Evolutionary conservation across 2,888 invertebrate genomes (phyloP).

Genomic region (Prenolepis imparis): DNA sequence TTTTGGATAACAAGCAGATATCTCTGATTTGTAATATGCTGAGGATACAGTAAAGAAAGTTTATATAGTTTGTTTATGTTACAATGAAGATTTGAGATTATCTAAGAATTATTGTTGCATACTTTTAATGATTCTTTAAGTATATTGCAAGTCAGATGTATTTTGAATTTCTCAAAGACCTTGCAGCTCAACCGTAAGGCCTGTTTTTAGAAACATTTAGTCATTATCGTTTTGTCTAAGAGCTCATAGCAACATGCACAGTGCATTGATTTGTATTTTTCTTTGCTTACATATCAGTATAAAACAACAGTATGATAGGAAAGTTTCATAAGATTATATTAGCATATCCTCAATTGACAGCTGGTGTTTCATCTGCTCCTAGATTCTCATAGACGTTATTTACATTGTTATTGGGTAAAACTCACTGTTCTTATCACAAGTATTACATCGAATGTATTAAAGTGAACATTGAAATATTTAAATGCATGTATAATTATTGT

Average conservation of each 20-base stretch:
- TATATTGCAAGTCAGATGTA: slow-evolving; percentile 57
- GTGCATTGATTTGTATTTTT: slow-evolving; percentile 59
- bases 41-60: not conserved
- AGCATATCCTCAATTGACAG: slow-evolving; percentile 14
- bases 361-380: slow-evolving; percentile 32
- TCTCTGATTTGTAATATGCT: slow-evolving; percentile 60
- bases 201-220: slow-evolving; percentile 51
- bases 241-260: slow-evolving; percentile 48
- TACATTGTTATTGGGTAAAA: not conserved
- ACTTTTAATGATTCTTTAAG: not conserved
- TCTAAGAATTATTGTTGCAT: not conserved
- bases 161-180: slow-evolving; percentile 26
- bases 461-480: slow-evolving; percentile 29
- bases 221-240: slow-evolving; percentile 33
- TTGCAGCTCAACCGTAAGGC: slow-evolving; percentile 43
- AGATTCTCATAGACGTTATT: slow-evolving; percentile 26
- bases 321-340: not conserved
- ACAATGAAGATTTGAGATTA: not conserved
- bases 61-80: not conserved
- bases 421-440: slow-evolving; percentile 33
- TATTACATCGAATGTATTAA: slow-evolving; percentile 34
- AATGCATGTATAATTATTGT: slow-evolving; percentile 32
- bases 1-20: slow-evolving; percentile 41
- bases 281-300: slow-evolving; percentile 48
- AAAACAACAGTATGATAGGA: not conserved